Evolutionary conservation across 2,888 invertebrate species (phyloP), one percentile per base, ranked within the genome.

Genomic region (Arctia plantaginis): DNA sequence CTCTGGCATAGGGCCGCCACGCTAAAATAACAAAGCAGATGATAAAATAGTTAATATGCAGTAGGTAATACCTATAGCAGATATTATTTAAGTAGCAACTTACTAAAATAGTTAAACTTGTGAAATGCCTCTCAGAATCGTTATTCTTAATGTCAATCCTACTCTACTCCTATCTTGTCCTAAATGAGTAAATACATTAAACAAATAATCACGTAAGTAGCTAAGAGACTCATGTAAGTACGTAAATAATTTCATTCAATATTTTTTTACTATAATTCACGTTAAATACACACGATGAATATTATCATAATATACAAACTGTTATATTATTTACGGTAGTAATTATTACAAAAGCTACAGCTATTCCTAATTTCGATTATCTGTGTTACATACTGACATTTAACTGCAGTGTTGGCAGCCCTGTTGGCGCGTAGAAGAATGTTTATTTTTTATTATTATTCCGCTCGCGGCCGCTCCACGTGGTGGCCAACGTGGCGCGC

Each of bases 371-470:
- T 69, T 69, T 64, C 20, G 3, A 33, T 41, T 62, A 41, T 55
- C 35, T 69, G 69, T 69, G 69, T 33, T 39, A 62, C 18, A 18
- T 30, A 69, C 55, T 74, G 74, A 71, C 74, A 71, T 68, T 68
- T 64, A 64, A 62, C 35, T 68, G 51, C 51, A 74, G 30, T 75
- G 83, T 78, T 83, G 83, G 84, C 81, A 83, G 76, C 82, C 77
- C 81, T 84, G 80, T 75, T 69, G 80, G 80, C 80, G 80, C 80
- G 80, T 81, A 77, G 78, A 81, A 77, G 78, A 81, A 82, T 85
- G 84, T 83, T 86, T 86, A 81, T 83, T 86, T 86, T 85, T 86
- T 86, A 84, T 84, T 85, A 79, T 82, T 86, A 86, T 85, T 84
- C 84, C 74, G 75, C 76, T 77, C 85, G 79, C 78, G 74, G 80